These are phyloP conservation scores for Ephialtes manifestator DNA, from an alignment of 2,888 invertebrate species.

Conservation along the genomic window DNA sequence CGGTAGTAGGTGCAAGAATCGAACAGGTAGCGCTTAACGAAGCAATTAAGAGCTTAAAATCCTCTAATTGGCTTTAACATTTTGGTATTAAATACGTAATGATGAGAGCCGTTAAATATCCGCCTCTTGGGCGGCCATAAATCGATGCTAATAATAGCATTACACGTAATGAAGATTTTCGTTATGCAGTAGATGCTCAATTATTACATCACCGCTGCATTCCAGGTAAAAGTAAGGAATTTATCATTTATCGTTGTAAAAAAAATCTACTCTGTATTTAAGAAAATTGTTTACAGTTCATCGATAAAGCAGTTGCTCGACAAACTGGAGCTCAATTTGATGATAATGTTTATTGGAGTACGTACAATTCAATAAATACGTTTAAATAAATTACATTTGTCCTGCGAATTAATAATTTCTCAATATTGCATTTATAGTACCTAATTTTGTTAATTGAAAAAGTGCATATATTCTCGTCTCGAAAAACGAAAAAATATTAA, in stretches of 20 bases:
- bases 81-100: slow-evolving; percentile 6
- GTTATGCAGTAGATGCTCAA: neutral
- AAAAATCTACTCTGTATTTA: neutral
- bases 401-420: too few species aligned
- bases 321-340: neutral
- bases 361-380: neutral
- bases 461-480: too few species aligned
- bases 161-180: slow-evolving; percentile 35
- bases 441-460: too few species aligned
- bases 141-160: slow-evolving; percentile 7
- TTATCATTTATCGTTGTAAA: neutral
- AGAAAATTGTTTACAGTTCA: neutral
- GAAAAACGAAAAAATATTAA: too few species aligned
- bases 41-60: slow-evolving; percentile 55
- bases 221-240: neutral
- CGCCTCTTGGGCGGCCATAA: slow-evolving; percentile 11
- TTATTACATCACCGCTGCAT: neutral
- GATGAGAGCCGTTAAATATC: neutral
- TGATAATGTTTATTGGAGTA: neutral
- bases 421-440: too few species aligned
- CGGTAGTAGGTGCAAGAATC: slow-evolving; percentile 53
- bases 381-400: too few species aligned
- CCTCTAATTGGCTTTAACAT: slow-evolving; percentile 53
- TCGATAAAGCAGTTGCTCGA: neutral
- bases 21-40: slow-evolving; percentile 47